Base-by-base conservation (phyloP, 2,113 vertebrate species). In the Indicator indicator region DNA sequence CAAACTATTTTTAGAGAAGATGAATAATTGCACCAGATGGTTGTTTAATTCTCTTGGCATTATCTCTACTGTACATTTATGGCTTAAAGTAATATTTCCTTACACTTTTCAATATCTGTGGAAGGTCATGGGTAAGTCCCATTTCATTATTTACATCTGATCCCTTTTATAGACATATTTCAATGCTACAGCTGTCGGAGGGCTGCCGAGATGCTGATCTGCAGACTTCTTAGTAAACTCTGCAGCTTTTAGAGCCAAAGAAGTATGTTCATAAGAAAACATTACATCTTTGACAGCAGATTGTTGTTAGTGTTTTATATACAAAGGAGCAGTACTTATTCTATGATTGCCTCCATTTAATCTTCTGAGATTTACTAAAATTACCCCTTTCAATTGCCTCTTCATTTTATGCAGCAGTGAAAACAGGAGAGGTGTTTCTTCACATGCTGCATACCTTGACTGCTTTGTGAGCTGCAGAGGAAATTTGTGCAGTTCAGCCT, bases 21-120 rank as follows among this genome's bases (percentile, higher is more conserved):
- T 97, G 97, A 97, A 97, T 97, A 97, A 97, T 97, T 96, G 92
- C 90, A 97, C 94, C 97, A 98, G 98, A 98, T 98, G 98, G 96
- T 96, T 97, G 96, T 93, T 97, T 97, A 97, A 98, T 96, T 98
- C 96, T 95, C 95, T 83, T 97, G 97, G 96, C 96, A 96, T 98
- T 97, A 95, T 97, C 90, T 97, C 86, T 96, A 95, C 97, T 97
- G 97, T 97, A 97, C 82, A 72, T 93, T 97, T 97, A 96, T 96
- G 94, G 89, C 96, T 97, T 96, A 96, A 96, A 96, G 94, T 91
- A 90, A 88, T 92, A 95, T 95, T 96, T 97, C 93, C 93, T 97
- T 97, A 94, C 80, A 93, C 92, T 97, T 95, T 92, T 82, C 92
- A 93, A 91, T 94, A 96, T 93, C 73, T 65, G 16, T 2, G 10